A percentile compares a stretch with the other conserved stretches of the same genome.
phyloP scores from a whole-genome alignment of 2,888 invertebrate genomes.

The Sipha maydis region DNA sequence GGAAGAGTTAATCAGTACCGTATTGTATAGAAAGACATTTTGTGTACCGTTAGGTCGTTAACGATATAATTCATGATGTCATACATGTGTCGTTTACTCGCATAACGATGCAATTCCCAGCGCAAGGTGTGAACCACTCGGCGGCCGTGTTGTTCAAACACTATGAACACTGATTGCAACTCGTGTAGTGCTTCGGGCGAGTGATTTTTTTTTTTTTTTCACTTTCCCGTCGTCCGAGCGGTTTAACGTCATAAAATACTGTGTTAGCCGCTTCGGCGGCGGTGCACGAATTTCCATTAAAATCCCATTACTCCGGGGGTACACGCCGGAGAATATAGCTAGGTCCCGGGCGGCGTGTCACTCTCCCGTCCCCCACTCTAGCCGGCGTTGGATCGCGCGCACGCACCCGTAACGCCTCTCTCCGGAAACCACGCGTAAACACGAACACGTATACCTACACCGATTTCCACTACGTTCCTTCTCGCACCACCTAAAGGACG shows the following conservation, averaged over 20 bases:
- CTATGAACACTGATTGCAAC: not conserved
- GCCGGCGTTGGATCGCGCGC: not conserved
- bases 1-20: too few relatives aligned
- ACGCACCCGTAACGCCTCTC: not conserved
- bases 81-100: too few relatives aligned
- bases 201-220: not conserved
- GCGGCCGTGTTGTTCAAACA: not conserved
- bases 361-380: not conserved
- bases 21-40: too few relatives aligned
- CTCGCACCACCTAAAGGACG: not conserved
- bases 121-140: not conserved
- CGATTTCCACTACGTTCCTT: too few relatives aligned
- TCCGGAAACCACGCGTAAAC: not conserved
- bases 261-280: not conserved
- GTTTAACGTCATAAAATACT: not conserved
- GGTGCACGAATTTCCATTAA: conserved; percentile 48
- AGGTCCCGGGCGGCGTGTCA: not conserved
- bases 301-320: conserved; percentile 20
- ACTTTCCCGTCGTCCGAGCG: not conserved
- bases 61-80: too few relatives aligned
- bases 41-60: too few relatives aligned
- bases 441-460: not conserved
- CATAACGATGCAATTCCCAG: too few relatives aligned
- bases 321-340: not conserved
- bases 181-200: not conserved